phyloP scores from a whole-genome alignment of 2,797 vertebrate genomes.

The Peromyscus eremicus region DNA sequence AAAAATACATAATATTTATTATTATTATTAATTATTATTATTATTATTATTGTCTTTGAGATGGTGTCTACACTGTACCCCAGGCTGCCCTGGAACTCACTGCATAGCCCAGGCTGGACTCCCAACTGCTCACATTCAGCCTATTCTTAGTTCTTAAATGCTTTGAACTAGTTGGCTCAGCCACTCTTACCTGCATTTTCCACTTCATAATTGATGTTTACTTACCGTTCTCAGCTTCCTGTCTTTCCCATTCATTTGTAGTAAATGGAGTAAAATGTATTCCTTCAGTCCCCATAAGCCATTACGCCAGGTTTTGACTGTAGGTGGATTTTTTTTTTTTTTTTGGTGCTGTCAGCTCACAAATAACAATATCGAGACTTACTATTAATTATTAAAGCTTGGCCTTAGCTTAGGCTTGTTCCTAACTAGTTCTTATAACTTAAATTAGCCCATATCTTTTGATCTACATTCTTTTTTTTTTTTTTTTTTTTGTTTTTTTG shows the following conservation, averaged over 20 bases:
- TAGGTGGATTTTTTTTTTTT: not conserved
- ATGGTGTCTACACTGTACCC: not conserved
- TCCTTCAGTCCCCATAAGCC: not conserved
- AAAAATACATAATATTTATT: not conserved
- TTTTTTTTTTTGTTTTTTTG: too few species aligned
- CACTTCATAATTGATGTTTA: slow-evolving; percentile 2
- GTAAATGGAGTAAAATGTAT: not conserved
- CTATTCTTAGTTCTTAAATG: not conserved
- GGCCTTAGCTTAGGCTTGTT: not conserved
- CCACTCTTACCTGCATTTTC: slow-evolving; percentile 1
- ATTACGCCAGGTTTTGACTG: not conserved
- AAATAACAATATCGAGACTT: not conserved
- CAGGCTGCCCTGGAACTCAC: not conserved
- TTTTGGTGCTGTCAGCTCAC: not conserved
- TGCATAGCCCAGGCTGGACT: not conserved
- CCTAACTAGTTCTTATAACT: not conserved
- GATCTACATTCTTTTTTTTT: too few species aligned
- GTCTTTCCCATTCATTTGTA: slow-evolving; percentile 28
- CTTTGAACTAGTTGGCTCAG: not conserved
- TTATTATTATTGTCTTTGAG: not conserved
- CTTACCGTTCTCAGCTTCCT: not conserved
- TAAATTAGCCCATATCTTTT: not conserved
- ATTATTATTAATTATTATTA: not conserved
- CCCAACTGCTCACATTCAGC: not conserved
- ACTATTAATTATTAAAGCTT: not conserved